Evolutionary conservation across 2,888 invertebrate genomes (phyloP).

Genomic region (Rhamphomyia laevipes): DNA sequence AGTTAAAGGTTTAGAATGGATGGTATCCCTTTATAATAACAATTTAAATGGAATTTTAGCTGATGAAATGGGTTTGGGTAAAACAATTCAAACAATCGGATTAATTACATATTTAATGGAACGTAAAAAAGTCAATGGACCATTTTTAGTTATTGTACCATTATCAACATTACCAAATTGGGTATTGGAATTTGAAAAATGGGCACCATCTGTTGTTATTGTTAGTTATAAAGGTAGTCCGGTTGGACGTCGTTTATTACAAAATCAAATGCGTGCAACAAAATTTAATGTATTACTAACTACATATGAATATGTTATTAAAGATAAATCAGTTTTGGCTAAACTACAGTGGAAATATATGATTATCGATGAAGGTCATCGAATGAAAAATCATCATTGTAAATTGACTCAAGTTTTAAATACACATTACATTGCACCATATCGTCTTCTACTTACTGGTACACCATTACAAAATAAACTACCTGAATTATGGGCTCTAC

Average conservation of each 20-base stretch:
- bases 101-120: slow-evolving; percentile 97
- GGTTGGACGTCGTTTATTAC: slow-evolving; percentile 66
- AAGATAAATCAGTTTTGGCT: slow-evolving; percentile 89
- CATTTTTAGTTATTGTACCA: slow-evolving; percentile 96
- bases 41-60: slow-evolving; percentile 97
- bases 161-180: slow-evolving; percentile 97
- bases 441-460: slow-evolving; percentile 88
- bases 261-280: slow-evolving; percentile 77
- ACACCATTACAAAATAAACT: slow-evolving; percentile 98
- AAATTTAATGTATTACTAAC: slow-evolving; percentile 98
- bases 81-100: slow-evolving; percentile 96
- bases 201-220: slow-evolving; percentile 90
- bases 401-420: slow-evolving; percentile 96
- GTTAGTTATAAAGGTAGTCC: slow-evolving; percentile 93
- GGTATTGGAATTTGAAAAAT: slow-evolving; percentile 97
- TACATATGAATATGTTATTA: slow-evolving; percentile 98
- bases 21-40: slow-evolving; percentile 97
- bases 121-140: slow-evolving; percentile 93
- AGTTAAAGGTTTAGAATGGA: slow-evolving; percentile 94
- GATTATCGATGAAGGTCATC: slow-evolving; percentile 99
- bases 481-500: slow-evolving; percentile 94
- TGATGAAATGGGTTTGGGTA: slow-evolving; percentile 98
- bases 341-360: slow-evolving; percentile 99
- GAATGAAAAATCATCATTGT: slow-evolving; percentile 99
- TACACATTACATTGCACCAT: slow-evolving; percentile 93